phyloP scores from a whole-genome alignment of 2,888 invertebrate species.

The Drosophila buzzatii region DNA sequence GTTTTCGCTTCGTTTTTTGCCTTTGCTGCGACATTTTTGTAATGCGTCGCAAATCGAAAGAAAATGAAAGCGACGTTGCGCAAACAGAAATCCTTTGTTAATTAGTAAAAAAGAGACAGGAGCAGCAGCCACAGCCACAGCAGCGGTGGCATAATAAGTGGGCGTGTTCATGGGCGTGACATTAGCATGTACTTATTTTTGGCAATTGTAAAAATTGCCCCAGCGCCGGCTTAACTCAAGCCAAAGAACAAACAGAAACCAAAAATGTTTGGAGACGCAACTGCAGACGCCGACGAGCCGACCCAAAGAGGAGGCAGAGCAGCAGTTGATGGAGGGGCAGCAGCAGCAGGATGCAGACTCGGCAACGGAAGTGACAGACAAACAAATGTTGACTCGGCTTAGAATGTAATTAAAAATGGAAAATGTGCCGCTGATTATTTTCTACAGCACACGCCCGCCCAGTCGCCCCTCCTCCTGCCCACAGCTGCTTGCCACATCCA shows the following conservation, averaged over 20 bases:
- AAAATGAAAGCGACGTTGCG: slow-evolving; percentile 61
- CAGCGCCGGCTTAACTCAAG: slow-evolving; percentile 40
- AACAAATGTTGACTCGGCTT: slow-evolving; percentile 62
- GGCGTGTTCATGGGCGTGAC: slow-evolving; percentile 41
- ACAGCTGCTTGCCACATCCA: not conserved
- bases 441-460: slow-evolving; percentile 14
- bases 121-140: slow-evolving; percentile 6
- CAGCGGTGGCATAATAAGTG: slow-evolving; percentile 11
- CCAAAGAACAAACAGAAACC: slow-evolving; percentile 54
- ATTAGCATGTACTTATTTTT: slow-evolving; percentile 64
- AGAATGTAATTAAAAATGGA: slow-evolving; percentile 68
- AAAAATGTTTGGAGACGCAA: slow-evolving; percentile 25
- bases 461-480: fast-evolving
- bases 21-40: slow-evolving; percentile 30
- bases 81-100: slow-evolving; percentile 71
- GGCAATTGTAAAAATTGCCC: slow-evolving; percentile 60
- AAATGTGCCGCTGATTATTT: slow-evolving; percentile 62
- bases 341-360: slow-evolving; percentile 8
- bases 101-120: slow-evolving; percentile 53
- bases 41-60: slow-evolving; percentile 76
- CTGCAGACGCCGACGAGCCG: slow-evolving; percentile 1
- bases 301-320: not conserved
- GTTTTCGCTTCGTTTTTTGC: slow-evolving; percentile 48
- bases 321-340: not conserved
- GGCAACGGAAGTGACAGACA: slow-evolving; percentile 45